Evolutionary conservation across 1,140 invertebrate genomes (phyloP).

Genomic region (Eupeodes corollae): DNA sequence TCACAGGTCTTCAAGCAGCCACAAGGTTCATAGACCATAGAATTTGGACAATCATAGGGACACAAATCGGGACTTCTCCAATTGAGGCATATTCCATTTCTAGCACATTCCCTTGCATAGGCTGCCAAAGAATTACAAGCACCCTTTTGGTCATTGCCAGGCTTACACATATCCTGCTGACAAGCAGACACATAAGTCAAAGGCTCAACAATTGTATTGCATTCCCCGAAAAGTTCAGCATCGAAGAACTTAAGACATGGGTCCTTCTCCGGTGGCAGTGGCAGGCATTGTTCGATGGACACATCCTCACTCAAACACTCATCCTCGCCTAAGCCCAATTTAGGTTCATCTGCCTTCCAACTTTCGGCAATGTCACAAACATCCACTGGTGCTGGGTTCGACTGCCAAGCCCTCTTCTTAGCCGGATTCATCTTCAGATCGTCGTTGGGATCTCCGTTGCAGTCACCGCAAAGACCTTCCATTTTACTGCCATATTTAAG

Average conservation of each 20-base stretch:
- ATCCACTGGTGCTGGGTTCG: slow-evolving; percentile 16
- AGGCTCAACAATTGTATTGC: slow-evolving; percentile 60
- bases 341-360: slow-evolving; percentile 46
- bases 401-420: slow-evolving; percentile 22
- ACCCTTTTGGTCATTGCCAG: slow-evolving; percentile 39
- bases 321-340: slow-evolving; percentile 24
- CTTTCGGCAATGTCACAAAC: slow-evolving; percentile 44
- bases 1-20: slow-evolving; percentile 64
- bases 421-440: slow-evolving; percentile 45
- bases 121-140: slow-evolving; percentile 54
- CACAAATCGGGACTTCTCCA: slow-evolving; percentile 56
- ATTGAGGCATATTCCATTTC: slow-evolving; percentile 53
- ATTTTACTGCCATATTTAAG: slow-evolving; percentile 56
- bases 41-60: slow-evolving; percentile 46
- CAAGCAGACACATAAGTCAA: slow-evolving; percentile 53
- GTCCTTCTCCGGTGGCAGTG: slow-evolving; percentile 44
- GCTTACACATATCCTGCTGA: slow-evolving; percentile 51
- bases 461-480: slow-evolving; percentile 70
- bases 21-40: slow-evolving; percentile 56
- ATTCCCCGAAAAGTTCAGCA: slow-evolving; percentile 53
- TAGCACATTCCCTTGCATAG: slow-evolving; percentile 60
- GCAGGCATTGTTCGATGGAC: slow-evolving; percentile 41
- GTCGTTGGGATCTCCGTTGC: slow-evolving; percentile 53
- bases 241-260: slow-evolving; percentile 54
- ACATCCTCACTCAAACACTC: slow-evolving; percentile 29